A percentile compares a stretch with the other conserved stretches of the same genome.
Conservation (phyloP, 1,140 invertebrate species). For the Pogonomyrmex californicus region DNA sequence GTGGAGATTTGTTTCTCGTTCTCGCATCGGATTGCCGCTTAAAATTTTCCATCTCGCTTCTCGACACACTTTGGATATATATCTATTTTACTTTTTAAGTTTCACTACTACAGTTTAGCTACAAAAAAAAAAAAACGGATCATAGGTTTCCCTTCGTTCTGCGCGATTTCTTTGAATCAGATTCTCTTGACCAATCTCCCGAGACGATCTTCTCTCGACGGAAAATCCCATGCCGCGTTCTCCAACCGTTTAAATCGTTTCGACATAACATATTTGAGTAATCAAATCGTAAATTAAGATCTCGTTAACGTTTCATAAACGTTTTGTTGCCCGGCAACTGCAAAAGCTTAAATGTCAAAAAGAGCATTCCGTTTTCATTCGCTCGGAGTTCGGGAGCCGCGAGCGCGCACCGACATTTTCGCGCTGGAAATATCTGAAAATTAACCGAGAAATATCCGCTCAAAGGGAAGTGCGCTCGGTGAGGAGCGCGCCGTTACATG, state of each 20-base stretch:
- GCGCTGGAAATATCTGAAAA: background rate
- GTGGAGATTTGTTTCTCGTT: too few relatives aligned
- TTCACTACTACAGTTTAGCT: too few relatives aligned
- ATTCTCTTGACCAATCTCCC: background rate
- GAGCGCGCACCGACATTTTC: background rate
- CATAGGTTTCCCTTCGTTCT: too few relatives aligned
- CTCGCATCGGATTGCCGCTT: too few relatives aligned
- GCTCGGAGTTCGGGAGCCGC: background rate
- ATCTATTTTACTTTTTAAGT: too few relatives aligned
- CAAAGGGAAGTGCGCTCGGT: background rate
- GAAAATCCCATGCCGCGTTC: background rate
- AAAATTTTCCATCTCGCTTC: too few relatives aligned
- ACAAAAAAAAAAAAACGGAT: too few relatives aligned
- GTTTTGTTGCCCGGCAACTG: background rate
- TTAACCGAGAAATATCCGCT: background rate
- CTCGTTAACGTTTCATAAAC: too few relatives aligned
- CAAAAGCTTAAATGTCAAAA: background rate
- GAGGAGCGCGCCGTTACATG: background rate
- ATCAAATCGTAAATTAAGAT: slow-evolving; percentile 2
- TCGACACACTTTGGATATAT: too few relatives aligned
- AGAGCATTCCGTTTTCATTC: background rate
- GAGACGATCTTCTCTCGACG: background rate
- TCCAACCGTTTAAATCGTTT: background rate
- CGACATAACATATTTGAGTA: background rate
- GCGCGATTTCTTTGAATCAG: background rate